Conservation (phyloP, 1,140 invertebrate genomes). For the Psilanteris sp. region DNA sequence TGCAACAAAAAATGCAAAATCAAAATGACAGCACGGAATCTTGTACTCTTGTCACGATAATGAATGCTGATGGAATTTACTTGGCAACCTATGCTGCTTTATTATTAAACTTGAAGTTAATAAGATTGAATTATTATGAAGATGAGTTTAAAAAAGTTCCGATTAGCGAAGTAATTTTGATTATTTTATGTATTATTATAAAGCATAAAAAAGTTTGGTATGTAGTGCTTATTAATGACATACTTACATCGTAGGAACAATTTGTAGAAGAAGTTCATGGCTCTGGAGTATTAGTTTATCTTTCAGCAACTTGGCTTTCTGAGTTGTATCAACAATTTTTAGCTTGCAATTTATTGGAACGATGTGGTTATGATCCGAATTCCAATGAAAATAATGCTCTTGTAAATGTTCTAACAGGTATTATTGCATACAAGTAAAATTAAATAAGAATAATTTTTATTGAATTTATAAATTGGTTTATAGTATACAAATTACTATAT, state of each 20-base stretch:
- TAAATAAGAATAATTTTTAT: no score
- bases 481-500: no score
- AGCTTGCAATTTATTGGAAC: slow-evolving; percentile 86
- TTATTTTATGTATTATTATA: not conserved
- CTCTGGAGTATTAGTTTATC: slow-evolving; percentile 93
- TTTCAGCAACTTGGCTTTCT: slow-evolving; percentile 94
- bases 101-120: slow-evolving; percentile 89
- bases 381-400: slow-evolving; percentile 84
- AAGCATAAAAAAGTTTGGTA: no score
- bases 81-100: slow-evolving; percentile 92
- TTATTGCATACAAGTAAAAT: not conserved
- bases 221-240: no score
- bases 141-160: slow-evolving; percentile 80
- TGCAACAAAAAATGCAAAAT: slow-evolving; percentile 75
- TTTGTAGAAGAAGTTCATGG: slow-evolving; percentile 95
- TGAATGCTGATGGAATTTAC: slow-evolving; percentile 97
- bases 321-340: slow-evolving; percentile 94
- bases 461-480: no score
- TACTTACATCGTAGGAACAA: slow-evolving; percentile 86
- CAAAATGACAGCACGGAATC: slow-evolving; percentile 67
- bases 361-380: slow-evolving; percentile 83
- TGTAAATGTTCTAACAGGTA: slow-evolving; percentile 88
- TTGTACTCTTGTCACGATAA: slow-evolving; percentile 84
- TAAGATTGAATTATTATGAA: slow-evolving; percentile 88
- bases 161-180: slow-evolving; percentile 82